Conservation (phyloP, 2,888 invertebrate genomes). For the Microplitis manilae region DNA sequence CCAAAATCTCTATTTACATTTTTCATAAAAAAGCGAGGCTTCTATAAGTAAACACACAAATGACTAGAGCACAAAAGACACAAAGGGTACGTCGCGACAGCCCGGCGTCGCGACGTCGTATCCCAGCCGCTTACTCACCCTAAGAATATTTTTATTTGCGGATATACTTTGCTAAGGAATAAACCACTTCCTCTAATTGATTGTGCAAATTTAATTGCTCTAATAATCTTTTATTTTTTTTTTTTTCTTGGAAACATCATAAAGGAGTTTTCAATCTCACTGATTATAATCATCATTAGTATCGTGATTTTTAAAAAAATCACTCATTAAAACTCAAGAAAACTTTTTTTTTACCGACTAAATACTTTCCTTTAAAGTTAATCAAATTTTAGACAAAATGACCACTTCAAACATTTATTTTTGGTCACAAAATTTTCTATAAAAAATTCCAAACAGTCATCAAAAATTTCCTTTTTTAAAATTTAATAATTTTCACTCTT, state of each 20-base stretch:
- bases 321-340: too few relatives aligned
- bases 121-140: neutral
- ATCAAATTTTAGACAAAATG: too few relatives aligned
- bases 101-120: neutral
- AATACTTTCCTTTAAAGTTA: too few relatives aligned
- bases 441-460: too few relatives aligned
- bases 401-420: too few relatives aligned
- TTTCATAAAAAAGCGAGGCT: neutral
- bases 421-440: too few relatives aligned
- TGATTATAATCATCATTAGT: too few relatives aligned
- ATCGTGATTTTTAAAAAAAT: too few relatives aligned
- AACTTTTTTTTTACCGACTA: too few relatives aligned
- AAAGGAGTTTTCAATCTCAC: too few relatives aligned
- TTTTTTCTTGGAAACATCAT: neutral
- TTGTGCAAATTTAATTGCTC: neutral
- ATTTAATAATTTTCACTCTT: too few relatives aligned
- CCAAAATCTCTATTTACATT: neutral
- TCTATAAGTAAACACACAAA: neutral
- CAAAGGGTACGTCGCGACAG: neutral
- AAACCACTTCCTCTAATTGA: neutral
- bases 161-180: neutral
- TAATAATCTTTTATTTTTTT: neutral
- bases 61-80: neutral
- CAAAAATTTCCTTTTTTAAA: too few relatives aligned
- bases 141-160: neutral